A percentile compares a stretch with the other conserved stretches of the same genome.
Conservation (phyloP, 1,140 invertebrate genomes). For the Drosophila baimaii region DNA sequence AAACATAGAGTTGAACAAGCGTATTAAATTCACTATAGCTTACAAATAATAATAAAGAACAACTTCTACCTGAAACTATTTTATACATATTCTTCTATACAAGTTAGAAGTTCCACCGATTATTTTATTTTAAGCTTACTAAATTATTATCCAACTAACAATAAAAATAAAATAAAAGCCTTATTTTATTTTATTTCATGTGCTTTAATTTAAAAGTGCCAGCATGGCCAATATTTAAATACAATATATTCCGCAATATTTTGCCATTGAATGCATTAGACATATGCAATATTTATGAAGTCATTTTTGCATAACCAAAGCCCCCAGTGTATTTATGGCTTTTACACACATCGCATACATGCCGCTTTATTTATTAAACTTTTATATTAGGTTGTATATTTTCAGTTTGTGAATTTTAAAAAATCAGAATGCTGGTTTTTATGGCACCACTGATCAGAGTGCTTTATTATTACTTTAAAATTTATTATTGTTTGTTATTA, state of each 20-base stretch:
- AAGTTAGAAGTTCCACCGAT: background rate
- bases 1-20: background rate
- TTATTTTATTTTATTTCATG: background rate
- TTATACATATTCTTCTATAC: background rate
- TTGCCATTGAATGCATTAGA: slow-evolving; percentile 19
- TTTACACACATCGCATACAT: slow-evolving; percentile 21
- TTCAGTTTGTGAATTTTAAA: slow-evolving; percentile 2
- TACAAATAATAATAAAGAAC: background rate
- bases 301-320: slow-evolving; percentile 37
- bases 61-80: too few relatives aligned
- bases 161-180: background rate
- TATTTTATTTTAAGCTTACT: background rate
- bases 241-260: slow-evolving; percentile 5
- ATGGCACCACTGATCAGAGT: too few relatives aligned
- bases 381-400: background rate
- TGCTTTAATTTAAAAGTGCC: background rate
- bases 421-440: background rate
- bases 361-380: slow-evolving; percentile 5
- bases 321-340: slow-evolving; percentile 24
- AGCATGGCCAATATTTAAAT: background rate
- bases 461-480: too few relatives aligned
- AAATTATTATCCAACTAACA: background rate
- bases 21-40: background rate
- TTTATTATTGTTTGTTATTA: too few relatives aligned
- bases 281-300: slow-evolving; percentile 32